Evolutionary conservation across 2,888 invertebrate species (phyloP).

Genomic region (Luperina nickerlii): DNA sequence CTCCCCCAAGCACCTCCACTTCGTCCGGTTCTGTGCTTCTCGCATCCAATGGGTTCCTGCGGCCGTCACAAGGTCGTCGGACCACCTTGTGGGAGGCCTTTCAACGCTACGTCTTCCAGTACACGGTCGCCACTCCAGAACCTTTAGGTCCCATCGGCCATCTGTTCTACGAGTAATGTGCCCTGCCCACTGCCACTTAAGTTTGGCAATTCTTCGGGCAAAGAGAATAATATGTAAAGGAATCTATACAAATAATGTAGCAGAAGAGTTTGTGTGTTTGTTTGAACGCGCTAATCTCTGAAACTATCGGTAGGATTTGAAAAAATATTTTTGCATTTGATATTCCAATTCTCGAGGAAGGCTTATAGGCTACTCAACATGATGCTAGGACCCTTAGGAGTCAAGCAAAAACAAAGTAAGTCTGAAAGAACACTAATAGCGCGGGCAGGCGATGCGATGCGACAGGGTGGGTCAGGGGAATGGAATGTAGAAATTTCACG

Average conservation of each 20-base stretch:
- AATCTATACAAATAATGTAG: not conserved
- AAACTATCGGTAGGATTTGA: not conserved
- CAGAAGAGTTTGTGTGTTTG: not conserved
- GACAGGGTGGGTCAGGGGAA: not conserved
- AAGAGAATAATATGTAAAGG: not conserved
- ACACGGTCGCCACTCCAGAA: too few relatives aligned
- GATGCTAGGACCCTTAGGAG: not conserved
- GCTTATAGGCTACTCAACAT: not conserved
- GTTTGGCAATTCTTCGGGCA: too few relatives aligned
- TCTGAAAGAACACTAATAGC: not conserved
- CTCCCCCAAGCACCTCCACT: too few relatives aligned
- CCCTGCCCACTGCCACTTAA: too few relatives aligned
- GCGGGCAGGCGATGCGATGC: not conserved
- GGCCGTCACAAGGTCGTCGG: too few relatives aligned
- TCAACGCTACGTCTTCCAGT: too few relatives aligned
- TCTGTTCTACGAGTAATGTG: too few relatives aligned
- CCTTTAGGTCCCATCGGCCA: too few relatives aligned
- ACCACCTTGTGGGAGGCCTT: too few relatives aligned
- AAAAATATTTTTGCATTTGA: not conserved
- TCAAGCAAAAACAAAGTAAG: not conserved
- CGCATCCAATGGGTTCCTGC: too few relatives aligned
- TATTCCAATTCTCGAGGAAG: not conserved
- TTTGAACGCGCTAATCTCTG: not conserved
- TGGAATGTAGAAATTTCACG: not conserved
- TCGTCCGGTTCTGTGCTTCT: too few relatives aligned